A percentile compares a stretch with the other conserved stretches of the same genome.
Evolutionary conservation across 2,797 vertebrate species (phyloP).

Genomic region (Trachurus trachurus): DNA sequence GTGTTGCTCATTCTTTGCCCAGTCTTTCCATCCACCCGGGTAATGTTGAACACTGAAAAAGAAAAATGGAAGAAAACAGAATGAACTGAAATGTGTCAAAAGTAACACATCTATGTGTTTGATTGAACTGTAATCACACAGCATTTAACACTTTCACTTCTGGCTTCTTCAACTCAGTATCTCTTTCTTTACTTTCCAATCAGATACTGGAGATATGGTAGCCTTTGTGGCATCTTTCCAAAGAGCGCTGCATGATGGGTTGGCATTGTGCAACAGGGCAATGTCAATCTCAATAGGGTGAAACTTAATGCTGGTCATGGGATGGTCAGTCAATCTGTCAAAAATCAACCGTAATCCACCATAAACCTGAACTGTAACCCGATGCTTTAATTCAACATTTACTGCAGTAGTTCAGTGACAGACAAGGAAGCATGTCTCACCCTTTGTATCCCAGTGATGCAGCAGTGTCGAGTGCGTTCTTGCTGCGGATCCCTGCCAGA

Average conservation of each 20-base stretch:
- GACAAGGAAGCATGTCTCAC: constrained; percentile 77
- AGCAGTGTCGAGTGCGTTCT: constrained; percentile 86
- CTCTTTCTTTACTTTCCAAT: background rate
- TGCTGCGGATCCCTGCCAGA: constrained; percentile 91
- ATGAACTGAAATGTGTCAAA: constrained; percentile 18
- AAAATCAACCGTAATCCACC: background rate
- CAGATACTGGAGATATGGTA: background rate
- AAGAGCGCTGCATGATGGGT: constrained; percentile 15
- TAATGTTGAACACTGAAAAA: constrained; percentile 90
- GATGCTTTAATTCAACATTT: background rate
- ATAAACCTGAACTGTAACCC: background rate
- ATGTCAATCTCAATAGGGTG: constrained; percentile 9
- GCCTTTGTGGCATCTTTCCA: constrained; percentile 6
- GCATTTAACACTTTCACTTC: background rate
- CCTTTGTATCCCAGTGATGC: constrained; percentile 90
- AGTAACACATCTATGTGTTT: background rate
- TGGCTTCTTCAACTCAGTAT: background rate
- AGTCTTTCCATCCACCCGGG: constrained; percentile 94
- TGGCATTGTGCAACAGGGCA: constrained; percentile 24
- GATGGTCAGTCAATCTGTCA: background rate
- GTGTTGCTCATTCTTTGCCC: constrained; percentile 86
- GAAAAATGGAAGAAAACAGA: background rate
- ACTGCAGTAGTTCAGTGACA: background rate
- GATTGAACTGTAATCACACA: background rate
- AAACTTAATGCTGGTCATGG: background rate